A percentile compares a stretch with the other conserved stretches of the same genome.
Conservation (phyloP, 2,113 vertebrate species). For the Motacilla tschutschensis region DNA sequence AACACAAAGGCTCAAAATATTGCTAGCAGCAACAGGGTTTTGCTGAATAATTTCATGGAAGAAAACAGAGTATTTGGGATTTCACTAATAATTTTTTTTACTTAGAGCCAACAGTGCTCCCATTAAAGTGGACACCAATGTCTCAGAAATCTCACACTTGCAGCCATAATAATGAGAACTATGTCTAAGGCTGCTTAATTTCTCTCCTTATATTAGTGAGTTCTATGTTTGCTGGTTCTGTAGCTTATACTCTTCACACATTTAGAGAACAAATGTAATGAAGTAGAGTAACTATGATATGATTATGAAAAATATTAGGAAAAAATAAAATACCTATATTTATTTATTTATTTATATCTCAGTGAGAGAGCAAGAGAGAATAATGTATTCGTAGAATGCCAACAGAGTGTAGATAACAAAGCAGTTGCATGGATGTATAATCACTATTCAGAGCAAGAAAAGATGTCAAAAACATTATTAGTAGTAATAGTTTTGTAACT, state of each 20-base stretch:
- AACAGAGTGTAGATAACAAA: neutral
- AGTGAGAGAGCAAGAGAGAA: neutral
- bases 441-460: neutral
- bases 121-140: neutral
- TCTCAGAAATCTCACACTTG: neutral
- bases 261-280: neutral
- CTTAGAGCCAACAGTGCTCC: neutral
- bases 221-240: neutral
- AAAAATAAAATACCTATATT: neutral
- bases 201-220: neutral
- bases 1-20: neutral
- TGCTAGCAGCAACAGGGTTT: neutral
- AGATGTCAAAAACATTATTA: neutral
- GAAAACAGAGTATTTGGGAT: neutral
- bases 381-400: neutral
- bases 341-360: neutral
- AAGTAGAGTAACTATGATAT: neutral
- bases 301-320: neutral
- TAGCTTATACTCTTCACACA: neutral
- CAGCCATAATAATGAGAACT: neutral
- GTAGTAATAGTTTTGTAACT: neutral
- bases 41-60: neutral
- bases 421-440: neutral
- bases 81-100: neutral
- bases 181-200: neutral